phyloP scores from a whole-genome alignment of 1,140 invertebrate species.

The Oedothorax gibbosus region DNA sequence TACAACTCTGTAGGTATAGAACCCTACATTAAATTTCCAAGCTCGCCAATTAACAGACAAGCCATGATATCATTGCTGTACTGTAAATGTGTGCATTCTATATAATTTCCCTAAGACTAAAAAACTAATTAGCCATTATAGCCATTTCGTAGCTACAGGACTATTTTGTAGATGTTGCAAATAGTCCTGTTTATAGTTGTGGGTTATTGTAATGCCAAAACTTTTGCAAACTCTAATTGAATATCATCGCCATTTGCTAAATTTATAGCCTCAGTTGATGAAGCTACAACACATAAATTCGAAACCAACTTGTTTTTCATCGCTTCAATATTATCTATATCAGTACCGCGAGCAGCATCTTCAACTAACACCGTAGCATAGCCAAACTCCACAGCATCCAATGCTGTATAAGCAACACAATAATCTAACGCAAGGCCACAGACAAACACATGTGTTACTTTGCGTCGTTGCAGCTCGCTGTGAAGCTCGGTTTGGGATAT shows the following conservation, averaged over 20 bases:
- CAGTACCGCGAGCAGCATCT: conserved; percentile 83
- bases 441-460: conserved; percentile 93
- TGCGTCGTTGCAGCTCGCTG: conserved; percentile 80
- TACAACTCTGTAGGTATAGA: too few species aligned
- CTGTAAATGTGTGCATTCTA: too few species aligned
- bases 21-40: too few species aligned
- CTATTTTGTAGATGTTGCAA: neutral
- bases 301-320: neutral
- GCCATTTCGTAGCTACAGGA: neutral
- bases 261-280: neutral
- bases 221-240: conserved; percentile 18
- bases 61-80: too few species aligned
- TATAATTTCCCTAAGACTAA: neutral
- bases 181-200: neutral
- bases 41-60: too few species aligned
- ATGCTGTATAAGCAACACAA: conserved; percentile 77
- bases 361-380: conserved; percentile 91
- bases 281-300: conserved; percentile 1
- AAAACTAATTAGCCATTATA: neutral
- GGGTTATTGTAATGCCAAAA: neutral
- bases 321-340: neutral
- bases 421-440: conserved; percentile 96
- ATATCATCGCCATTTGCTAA: conserved; percentile 33
- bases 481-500: conserved; percentile 85
- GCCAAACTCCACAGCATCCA: conserved; percentile 78